These are phyloP conservation scores for Pseudonaja textilis DNA, from an alignment of 2,113 vertebrate species.

Conservation along the genomic window DNA sequence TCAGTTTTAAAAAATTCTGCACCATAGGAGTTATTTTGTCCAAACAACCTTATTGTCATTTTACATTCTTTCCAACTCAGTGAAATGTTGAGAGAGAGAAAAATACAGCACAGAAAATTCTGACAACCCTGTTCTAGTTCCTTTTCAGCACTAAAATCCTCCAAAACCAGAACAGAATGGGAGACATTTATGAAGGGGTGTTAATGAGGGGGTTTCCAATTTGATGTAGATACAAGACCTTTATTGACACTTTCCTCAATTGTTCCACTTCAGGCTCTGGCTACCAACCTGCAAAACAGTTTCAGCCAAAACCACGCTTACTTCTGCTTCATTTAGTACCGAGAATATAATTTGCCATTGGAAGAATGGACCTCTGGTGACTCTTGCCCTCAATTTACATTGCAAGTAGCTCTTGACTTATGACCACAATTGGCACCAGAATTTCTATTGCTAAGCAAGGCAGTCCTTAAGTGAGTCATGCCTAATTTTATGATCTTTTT, in stretches of 20 bases:
- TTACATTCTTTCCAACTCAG: neutral
- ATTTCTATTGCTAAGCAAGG: neutral
- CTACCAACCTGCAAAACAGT: no score
- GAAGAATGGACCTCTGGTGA: neutral
- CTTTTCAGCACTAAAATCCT: neutral
- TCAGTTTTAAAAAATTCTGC: neutral
- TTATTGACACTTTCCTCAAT: neutral
- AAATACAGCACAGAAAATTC: neutral
- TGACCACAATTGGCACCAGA: neutral
- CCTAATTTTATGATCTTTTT: no score
- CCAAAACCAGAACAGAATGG: neutral
- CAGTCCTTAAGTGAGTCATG: neutral
- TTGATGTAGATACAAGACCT: neutral
- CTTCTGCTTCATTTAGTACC: neutral
- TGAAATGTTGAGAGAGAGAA: neutral
- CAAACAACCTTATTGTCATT: neutral
- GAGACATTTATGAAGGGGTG: neutral
- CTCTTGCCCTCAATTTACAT: neutral
- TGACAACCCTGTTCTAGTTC: neutral
- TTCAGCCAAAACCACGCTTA: no score
- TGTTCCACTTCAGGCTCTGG: neutral
- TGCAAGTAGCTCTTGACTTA: neutral
- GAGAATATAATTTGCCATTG: neutral
- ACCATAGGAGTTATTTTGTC: slow-evolving; percentile 5
- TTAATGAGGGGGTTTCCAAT: neutral